These are phyloP conservation scores for Drepana arcuata DNA, from an alignment of 1,140 invertebrate species.

Conservation along the genomic window DNA sequence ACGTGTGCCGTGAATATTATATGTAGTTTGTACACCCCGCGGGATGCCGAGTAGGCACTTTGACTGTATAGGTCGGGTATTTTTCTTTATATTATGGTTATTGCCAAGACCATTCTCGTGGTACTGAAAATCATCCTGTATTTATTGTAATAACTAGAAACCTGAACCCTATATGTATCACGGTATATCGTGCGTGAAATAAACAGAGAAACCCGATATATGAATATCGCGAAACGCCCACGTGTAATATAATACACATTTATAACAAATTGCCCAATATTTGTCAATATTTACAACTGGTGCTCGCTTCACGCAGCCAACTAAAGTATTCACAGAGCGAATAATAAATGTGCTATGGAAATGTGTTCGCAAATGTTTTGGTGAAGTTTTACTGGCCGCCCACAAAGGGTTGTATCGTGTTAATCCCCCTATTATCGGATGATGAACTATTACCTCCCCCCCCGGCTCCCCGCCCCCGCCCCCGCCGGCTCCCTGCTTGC, in stretches of 20 bases:
- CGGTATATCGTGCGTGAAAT: too few relatives aligned
- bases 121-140: too few relatives aligned
- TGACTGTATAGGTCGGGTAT: too few relatives aligned
- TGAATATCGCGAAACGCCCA: background rate
- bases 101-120: too few relatives aligned
- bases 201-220: background rate
- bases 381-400: slow-evolving; percentile 51
- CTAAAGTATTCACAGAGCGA: slow-evolving; percentile 27
- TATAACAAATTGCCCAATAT: too few relatives aligned
- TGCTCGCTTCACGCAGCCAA: too few relatives aligned
- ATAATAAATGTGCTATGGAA: slow-evolving; percentile 31
- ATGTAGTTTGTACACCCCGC: slow-evolving; percentile 20
- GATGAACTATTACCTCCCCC: slow-evolving; percentile 31
- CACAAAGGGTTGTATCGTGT: slow-evolving; percentile 59
- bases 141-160: too few relatives aligned
- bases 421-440: slow-evolving; percentile 61
- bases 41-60: too few relatives aligned
- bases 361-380: slow-evolving; percentile 48
- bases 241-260: too few relatives aligned
- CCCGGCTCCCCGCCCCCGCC: slow-evolving; percentile 10
- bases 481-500: slow-evolving; percentile 16
- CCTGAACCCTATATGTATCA: too few relatives aligned
- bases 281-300: too few relatives aligned
- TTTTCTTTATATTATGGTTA: too few relatives aligned
- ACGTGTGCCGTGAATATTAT: slow-evolving; percentile 57